A percentile compares a stretch with the other conserved stretches of the same genome.
These are phyloP conservation scores for Amphimedon queenslandica DNA, from an alignment of 37 sponge, comb jelly and placozoan genomes.

Conservation along the genomic window DNA sequence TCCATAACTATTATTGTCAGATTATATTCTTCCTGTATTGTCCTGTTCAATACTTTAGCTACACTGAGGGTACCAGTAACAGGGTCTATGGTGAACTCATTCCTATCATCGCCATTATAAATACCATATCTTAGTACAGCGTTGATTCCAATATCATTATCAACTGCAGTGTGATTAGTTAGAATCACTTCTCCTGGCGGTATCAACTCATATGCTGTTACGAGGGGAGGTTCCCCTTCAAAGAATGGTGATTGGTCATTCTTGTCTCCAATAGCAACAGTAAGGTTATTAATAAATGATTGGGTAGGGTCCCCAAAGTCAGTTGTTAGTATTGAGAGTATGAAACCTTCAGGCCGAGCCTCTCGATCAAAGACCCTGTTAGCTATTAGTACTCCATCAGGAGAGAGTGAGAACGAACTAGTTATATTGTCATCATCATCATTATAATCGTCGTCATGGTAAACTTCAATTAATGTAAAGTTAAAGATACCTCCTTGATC, in stretches of 20 bases:
- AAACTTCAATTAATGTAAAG: slow-evolving; percentile 24
- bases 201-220: slow-evolving; percentile 41
- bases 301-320: slow-evolving; percentile 49
- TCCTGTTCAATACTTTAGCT: slow-evolving; percentile 42
- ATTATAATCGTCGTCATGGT: slow-evolving; percentile 20
- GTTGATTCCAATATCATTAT: slow-evolving; percentile 66
- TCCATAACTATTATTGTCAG: slow-evolving; percentile 24
- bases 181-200: slow-evolving; percentile 24
- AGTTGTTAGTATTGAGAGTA: slow-evolving; percentile 24
- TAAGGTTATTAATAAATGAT: slow-evolving; percentile 28
- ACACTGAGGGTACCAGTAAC: slow-evolving; percentile 44
- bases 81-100: slow-evolving; percentile 38
- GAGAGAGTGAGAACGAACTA: neutral
- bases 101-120: slow-evolving; percentile 13
- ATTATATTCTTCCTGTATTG: slow-evolving; percentile 12
- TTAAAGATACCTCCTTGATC: slow-evolving; percentile 49
- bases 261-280: slow-evolving; percentile 51
- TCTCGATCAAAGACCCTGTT: slow-evolving; percentile 47
- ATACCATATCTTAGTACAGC: slow-evolving; percentile 49
- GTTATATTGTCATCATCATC: slow-evolving; percentile 17
- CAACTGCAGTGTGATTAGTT: slow-evolving; percentile 34
- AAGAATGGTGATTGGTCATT: slow-evolving; percentile 70
- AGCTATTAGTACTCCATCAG: slow-evolving; percentile 30
- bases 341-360: slow-evolving; percentile 30
- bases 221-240: slow-evolving; percentile 14